Evolutionary conservation across 2,797 vertebrate genomes (phyloP).

Genomic region (Schizothorax lantsangensis): DNA sequence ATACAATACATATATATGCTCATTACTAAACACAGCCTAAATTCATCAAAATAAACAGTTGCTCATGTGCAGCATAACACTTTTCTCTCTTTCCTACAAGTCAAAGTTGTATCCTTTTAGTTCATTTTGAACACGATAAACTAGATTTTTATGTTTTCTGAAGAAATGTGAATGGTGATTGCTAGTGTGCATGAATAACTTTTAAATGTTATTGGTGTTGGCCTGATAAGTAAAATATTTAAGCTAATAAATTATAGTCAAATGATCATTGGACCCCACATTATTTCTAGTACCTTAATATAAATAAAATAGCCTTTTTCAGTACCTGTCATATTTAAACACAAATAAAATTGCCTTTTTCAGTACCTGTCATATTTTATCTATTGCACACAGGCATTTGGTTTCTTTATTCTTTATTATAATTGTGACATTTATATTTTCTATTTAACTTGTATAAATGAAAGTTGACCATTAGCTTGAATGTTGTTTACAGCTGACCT

Average conservation of each 20-base stretch:
- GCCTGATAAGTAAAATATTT: background rate
- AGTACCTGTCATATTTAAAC: background rate
- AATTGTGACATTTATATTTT: background rate
- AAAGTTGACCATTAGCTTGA: too few species aligned
- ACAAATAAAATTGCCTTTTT: background rate
- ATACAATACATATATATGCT: conserved; percentile 30
- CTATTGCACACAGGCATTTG: background rate
- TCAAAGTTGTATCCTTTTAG: background rate
- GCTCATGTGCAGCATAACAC: background rate
- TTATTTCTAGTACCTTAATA: background rate
- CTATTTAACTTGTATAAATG: too few species aligned
- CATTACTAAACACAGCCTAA: conserved; percentile 20
- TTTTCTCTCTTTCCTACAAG: background rate
- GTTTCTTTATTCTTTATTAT: background rate
- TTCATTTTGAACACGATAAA: background rate
- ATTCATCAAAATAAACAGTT: background rate
- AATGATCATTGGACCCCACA: background rate
- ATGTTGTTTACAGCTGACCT: background rate
- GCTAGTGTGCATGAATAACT: background rate
- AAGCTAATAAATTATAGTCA: background rate
- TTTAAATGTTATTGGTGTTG: background rate
- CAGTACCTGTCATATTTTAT: background rate
- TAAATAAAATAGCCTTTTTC: background rate
- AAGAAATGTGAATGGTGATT: background rate
- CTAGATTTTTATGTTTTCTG: background rate